Evolutionary conservation across 2,113 vertebrate genomes (phyloP), one percentile per base, ranked within the genome.

Genomic region (Serinus canaria): DNA sequence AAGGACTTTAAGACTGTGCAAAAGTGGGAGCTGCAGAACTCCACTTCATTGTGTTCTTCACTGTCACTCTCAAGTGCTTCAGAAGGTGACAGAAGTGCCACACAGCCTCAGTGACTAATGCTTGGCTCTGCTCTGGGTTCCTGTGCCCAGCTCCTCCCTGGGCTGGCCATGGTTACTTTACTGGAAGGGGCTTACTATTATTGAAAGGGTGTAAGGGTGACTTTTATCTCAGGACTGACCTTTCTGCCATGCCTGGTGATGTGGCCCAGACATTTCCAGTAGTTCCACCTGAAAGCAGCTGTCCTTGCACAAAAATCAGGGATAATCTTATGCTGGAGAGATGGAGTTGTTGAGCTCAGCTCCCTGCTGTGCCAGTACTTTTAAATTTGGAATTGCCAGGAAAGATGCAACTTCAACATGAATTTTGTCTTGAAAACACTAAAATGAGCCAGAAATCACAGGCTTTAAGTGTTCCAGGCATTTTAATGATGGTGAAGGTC

Each of bases 371-470:
- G 83, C 50, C 47, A 62, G 43, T 43, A 37, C n/a, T 58, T 79
- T 84, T 89, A 86, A 90, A 89, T 92, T 76, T 23, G 35, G n/a
- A 69, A 82, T 93, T 73, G 94, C 81, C 80, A 95, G 91, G 90
- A 82, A 66, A 47, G 44, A 87, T 95, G 90, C 46, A 52, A 90
- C 41, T 95, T 77, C 85, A 92, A 80, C 64, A 35, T 33, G 55
- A 93, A 91, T 96, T 86, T 18, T 74, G 79, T 43, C 63, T 89
- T 94, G 85, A 86, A 79, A 78, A 66, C 41, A 78, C 67, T 81
- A 56, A 92, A 95, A 89, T 44, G 78, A 93, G 74, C 74, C 81
- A 74, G 60, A 96, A 96, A 94, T 73, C 80, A 41, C 22, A 86
- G 89, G 82, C 63, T 84, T 80, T 25, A 44, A 80, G 47, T 73